A percentile compares a stretch with the other conserved stretches of the same genome.
phyloP scores from a whole-genome alignment of 2,888 invertebrate genomes.

The Thymelicus acteon region DNA sequence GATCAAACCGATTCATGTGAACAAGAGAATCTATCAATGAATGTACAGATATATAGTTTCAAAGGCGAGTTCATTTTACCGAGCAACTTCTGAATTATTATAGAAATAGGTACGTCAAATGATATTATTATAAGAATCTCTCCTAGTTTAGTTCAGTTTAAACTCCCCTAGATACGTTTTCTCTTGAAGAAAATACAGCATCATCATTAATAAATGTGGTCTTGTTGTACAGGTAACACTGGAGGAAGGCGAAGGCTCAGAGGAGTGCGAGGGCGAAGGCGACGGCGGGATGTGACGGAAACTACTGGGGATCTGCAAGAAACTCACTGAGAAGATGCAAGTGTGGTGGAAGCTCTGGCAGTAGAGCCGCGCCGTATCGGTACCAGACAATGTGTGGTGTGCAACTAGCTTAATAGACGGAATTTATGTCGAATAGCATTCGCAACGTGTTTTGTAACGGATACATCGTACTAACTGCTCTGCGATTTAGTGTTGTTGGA shows the following conservation, averaged over 20 bases:
- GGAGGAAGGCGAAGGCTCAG: constrained; percentile 92
- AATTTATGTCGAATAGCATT: constrained; percentile 18
- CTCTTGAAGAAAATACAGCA: no score
- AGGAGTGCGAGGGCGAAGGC: constrained; percentile 82
- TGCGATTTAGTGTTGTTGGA: no score
- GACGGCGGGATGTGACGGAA: constrained; percentile 95
- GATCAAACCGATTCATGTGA: no score
- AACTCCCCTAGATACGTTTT: no score
- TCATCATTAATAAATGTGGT: background rate
- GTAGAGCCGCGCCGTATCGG: constrained; percentile 55
- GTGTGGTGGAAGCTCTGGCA: constrained; percentile 95
- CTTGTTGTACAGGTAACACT: constrained; percentile 88
- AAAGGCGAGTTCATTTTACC: no score
- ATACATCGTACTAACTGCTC: background rate
- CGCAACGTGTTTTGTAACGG: constrained; percentile 11
- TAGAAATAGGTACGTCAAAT: no score
- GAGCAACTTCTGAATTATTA: no score
- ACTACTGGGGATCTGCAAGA: constrained; percentile 95
- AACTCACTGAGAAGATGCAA: constrained; percentile 95
- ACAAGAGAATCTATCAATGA: no score
- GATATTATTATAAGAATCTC: no score
- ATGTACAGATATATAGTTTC: no score
- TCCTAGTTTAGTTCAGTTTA: no score
- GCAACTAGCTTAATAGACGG: constrained; percentile 29
- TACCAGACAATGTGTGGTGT: constrained; percentile 36